phyloP scores from a whole-genome alignment of 2,888 invertebrate genomes.

The Archaeoteleia sp. region DNA sequence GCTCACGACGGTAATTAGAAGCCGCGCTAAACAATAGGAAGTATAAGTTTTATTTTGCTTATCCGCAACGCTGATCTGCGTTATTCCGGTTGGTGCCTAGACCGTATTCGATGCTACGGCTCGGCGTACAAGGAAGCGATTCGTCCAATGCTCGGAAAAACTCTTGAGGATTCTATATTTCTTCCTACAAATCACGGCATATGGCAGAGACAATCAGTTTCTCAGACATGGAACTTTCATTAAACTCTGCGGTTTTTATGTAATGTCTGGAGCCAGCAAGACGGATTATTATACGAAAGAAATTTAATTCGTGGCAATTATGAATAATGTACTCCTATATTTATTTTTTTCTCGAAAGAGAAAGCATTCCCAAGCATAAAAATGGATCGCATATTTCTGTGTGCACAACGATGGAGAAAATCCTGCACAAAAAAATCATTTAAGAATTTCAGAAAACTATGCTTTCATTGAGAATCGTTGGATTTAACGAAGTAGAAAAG shows the following conservation, averaged over 20 bases:
- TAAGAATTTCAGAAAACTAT: slow-evolving; percentile 11
- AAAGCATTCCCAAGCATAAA: slow-evolving; percentile 26
- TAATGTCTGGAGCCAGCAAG: slow-evolving; percentile 25
- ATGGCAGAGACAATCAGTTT: slow-evolving; percentile 38
- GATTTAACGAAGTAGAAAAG: slow-evolving; percentile 29
- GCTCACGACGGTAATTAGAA: slow-evolving; percentile 69
- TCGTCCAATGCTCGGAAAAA: slow-evolving; percentile 47
- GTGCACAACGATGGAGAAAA: not conserved
- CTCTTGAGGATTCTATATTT: slow-evolving; percentile 39
- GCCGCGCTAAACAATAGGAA: slow-evolving; percentile 71
- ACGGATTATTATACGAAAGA: slow-evolving; percentile 45
- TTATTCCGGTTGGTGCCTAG: slow-evolving; percentile 48
- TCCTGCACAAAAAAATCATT: slow-evolving; percentile 5
- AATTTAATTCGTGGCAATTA: slow-evolving; percentile 45
- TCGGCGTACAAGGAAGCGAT: slow-evolving; percentile 45
- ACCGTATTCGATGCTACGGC: slow-evolving; percentile 44
- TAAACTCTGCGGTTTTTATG: slow-evolving; percentile 40
- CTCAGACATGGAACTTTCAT: slow-evolving; percentile 39
- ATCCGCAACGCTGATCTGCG: slow-evolving; percentile 66
- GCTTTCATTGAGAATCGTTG: slow-evolving; percentile 4
- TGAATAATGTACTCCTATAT: slow-evolving; percentile 32
- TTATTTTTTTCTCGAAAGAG: slow-evolving; percentile 23
- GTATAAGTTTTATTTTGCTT: slow-evolving; percentile 72
- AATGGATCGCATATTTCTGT: slow-evolving; percentile 14
- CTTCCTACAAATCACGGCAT: slow-evolving; percentile 28